A percentile compares a stretch with the other conserved stretches of the same genome.
Evolutionary conservation across 2,113 vertebrate species (phyloP).

Genomic region (Synchiropus splendidus): DNA sequence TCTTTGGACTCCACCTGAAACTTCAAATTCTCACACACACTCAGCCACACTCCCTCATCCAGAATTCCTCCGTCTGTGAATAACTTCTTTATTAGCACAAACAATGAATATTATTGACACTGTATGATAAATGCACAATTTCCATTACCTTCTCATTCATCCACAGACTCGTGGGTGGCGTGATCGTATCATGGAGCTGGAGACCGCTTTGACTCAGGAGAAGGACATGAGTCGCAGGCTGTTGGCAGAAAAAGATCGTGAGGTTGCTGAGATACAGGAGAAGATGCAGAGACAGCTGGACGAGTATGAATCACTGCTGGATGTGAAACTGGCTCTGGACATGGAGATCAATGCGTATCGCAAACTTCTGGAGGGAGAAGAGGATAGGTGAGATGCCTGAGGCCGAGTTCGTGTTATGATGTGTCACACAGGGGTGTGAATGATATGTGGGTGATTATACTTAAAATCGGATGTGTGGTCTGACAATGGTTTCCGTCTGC

Average conservation of each 20-base stretch:
- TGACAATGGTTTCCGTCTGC: neutral
- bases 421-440: too few species aligned
- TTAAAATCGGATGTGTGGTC: too few species aligned
- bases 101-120: too few species aligned
- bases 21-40: too few species aligned
- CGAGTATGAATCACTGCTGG: slow-evolving; percentile 81
- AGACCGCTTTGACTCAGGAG: slow-evolving; percentile 71
- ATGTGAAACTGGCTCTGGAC: slow-evolving; percentile 85
- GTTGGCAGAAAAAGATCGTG: slow-evolving; percentile 72
- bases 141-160: accelerated
- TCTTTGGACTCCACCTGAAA: too few species aligned
- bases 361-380: slow-evolving; percentile 85
- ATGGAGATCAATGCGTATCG: slow-evolving; percentile 88
- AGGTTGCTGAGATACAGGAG: slow-evolving; percentile 68
- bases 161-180: slow-evolving; percentile 73
- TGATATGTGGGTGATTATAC: too few species aligned
- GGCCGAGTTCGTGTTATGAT: too few species aligned
- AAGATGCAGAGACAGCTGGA: slow-evolving; percentile 79
- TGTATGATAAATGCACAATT: too few species aligned
- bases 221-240: slow-evolving; percentile 62
- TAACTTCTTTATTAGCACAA: too few species aligned
- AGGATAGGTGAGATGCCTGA: slow-evolving; percentile 87
- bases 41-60: too few species aligned
- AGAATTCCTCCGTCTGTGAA: too few species aligned
- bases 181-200: slow-evolving; percentile 75